Evolutionary conservation across 2,797 vertebrate species (phyloP), one percentile per base, ranked within the genome.

Genomic region (Channallabes apus): DNA sequence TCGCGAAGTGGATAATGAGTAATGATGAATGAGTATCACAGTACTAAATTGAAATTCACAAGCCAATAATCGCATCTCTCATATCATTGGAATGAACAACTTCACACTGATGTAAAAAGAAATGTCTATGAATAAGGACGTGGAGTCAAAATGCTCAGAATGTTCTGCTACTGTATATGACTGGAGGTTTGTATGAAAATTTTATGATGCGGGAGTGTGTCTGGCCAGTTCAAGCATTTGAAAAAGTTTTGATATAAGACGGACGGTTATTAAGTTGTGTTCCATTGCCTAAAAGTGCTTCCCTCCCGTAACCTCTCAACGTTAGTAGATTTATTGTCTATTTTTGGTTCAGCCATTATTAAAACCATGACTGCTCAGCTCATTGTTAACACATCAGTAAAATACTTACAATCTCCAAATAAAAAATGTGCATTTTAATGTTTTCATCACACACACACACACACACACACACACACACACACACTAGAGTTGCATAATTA

Each of bases 141-240:
- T 15, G 35, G 35, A 54, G 58, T 67, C 41, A 29, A 54, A 54
- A 11, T 2, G 1, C 17, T 22, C n/a, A 14, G 14, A 69, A 72
- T 80, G 54, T 41, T 67, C 29, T 27, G 22, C 59, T 64, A n/a
- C n/a, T n/a, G n/a, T n/a, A 24, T 51, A 65, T 54, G 73, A 35
- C 75, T 24, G 35, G 54, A 79, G 32, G 20, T 84, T 69, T 27
- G 24, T 69, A 41, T 84, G 17, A 84, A 84, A 59, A 56, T 69
- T 84, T 84, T 69, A 78, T 79, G 65, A 69, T 77, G 22, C 75
- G 6, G 62, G 64, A 68, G 72, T 59, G 38, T 65, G 64, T 59
- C 59, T 68, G 24, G 29, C 46, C 46, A 77, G 73, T 32, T 68
- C 8, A 38, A 68, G 51, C 32, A 27, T 65, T 59, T 73, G 35